phyloP scores from a whole-genome alignment of 2,888 invertebrate genomes.

The Idaea straminata region DNA sequence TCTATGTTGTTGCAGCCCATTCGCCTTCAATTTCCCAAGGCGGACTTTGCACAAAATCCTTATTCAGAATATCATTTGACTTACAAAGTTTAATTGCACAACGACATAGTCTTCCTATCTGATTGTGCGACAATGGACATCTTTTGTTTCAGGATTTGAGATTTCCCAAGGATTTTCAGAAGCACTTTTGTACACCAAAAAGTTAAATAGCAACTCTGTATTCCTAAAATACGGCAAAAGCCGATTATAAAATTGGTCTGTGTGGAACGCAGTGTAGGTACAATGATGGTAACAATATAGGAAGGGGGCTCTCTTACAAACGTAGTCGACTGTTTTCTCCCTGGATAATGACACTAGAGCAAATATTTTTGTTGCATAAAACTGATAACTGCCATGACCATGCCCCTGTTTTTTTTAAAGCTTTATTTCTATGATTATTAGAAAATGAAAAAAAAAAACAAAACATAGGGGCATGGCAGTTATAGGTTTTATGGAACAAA shows the following conservation, averaged over 20 bases:
- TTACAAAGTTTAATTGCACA: constrained; percentile 35
- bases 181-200: not conserved
- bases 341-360: no score
- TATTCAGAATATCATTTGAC: constrained; percentile 36
- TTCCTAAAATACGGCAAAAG: not conserved
- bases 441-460: no score
- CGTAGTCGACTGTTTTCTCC: no score
- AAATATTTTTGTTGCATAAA: no score
- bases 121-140: constrained; percentile 12
- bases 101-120: constrained; percentile 17
- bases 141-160: constrained; percentile 5
- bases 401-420: no score
- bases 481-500: no score
- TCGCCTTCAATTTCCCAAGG: constrained; percentile 48
- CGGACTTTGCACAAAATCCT: constrained; percentile 40
- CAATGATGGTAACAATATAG: not conserved
- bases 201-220: not conserved
- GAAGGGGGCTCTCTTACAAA: no score
- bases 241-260: not conserved
- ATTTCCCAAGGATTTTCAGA: not conserved
- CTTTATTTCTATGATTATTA: no score
- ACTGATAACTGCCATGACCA: no score
- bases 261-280: not conserved
- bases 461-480: no score
- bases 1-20: constrained; percentile 57